Percentiles rank a stretch among this genome's conserved stretches.
phyloP scores from a whole-genome alignment of 2,113 vertebrate species.

The Glaucomys volans region DNA sequence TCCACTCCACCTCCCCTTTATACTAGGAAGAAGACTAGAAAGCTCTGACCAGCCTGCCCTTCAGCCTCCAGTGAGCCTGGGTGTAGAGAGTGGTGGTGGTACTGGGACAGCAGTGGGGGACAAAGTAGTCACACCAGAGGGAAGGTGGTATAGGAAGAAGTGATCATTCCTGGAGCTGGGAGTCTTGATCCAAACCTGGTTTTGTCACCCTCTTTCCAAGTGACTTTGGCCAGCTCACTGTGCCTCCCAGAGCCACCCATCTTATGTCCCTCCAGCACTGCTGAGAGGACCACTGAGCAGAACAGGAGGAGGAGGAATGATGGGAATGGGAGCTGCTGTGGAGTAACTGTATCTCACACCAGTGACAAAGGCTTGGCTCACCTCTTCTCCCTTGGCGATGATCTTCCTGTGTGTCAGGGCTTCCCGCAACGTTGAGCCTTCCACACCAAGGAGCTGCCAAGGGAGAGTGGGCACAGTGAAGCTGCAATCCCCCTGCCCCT shows the following conservation, averaged over 20 bases:
- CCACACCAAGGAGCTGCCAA: constrained; percentile 95
- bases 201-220: not conserved
- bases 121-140: not conserved
- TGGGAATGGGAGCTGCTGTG: not conserved
- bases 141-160: not conserved
- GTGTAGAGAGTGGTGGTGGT: too few relatives aligned
- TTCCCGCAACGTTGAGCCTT: constrained; percentile 91
- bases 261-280: not conserved
- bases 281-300: not conserved
- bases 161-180: not conserved
- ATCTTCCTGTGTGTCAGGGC: constrained; percentile 97
- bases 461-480: not conserved
- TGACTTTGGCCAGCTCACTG: not conserved
- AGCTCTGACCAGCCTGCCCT: not conserved
- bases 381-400: constrained; percentile 98
- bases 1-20: not conserved
- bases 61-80: not conserved
- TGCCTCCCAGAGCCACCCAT: not conserved
- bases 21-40: not conserved
- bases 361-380: constrained; percentile 67
- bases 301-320: not conserved
- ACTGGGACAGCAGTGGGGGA: not conserved
- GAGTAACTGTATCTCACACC: not conserved
- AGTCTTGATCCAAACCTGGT: not conserved
- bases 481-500: not conserved